phyloP scores from a whole-genome alignment of 2,113 vertebrate genomes.

The Macquaria australasica region DNA sequence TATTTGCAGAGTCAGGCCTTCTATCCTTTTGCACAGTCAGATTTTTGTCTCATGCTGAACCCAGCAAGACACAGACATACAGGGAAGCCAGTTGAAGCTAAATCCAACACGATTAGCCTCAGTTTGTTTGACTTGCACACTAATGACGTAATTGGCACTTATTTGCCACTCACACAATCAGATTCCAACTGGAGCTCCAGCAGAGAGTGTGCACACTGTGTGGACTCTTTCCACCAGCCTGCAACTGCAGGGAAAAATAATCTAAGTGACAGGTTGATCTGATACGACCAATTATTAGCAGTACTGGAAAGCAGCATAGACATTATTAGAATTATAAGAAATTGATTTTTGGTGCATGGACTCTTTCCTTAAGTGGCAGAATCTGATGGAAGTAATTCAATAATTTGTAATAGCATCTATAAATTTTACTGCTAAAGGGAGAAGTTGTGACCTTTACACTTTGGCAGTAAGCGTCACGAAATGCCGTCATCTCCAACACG shows the following conservation, averaged over 20 bases:
- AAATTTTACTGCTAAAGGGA: slow-evolving; percentile 30
- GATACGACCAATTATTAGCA: neutral
- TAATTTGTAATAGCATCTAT: slow-evolving; percentile 5
- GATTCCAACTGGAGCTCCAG: neutral
- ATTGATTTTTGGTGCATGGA: neutral
- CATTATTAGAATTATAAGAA: slow-evolving; percentile 5
- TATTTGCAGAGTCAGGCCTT: slow-evolving; percentile 5
- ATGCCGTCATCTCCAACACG: neutral
- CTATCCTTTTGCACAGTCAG: slow-evolving; percentile 9
- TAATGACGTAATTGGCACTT: slow-evolving; percentile 19
- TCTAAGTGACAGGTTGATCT: neutral
- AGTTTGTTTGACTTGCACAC: slow-evolving; percentile 27
- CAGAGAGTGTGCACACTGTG: neutral
- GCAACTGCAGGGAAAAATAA: neutral
- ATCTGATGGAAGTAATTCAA: slow-evolving; percentile 1
- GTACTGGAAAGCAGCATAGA: neutral
- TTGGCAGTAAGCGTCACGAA: neutral
- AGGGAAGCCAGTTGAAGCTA: neutral
- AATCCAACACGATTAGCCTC: slow-evolving; percentile 21
- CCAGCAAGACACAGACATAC: neutral
- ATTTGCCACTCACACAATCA: slow-evolving; percentile 34
- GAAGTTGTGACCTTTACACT: slow-evolving; percentile 49
- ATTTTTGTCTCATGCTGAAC: neutral
- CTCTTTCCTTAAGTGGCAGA: neutral
- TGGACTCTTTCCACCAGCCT: neutral